Percentiles rank a stretch among this genome's conserved stretches.
Conservation (phyloP, 2,888 invertebrate genomes). For the Cataglyphis rosenhaueri region DNA sequence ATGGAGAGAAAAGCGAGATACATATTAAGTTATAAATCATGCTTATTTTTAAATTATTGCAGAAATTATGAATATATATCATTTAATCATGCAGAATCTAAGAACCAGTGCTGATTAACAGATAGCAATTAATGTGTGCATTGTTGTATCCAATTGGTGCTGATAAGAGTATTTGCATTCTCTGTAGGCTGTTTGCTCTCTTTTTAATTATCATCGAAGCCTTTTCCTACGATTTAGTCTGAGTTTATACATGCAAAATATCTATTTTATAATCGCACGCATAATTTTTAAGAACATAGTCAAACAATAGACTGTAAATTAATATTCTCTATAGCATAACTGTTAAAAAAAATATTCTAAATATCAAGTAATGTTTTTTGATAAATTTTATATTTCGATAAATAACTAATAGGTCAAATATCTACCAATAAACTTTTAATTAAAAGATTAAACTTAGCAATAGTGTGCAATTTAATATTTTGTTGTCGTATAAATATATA, state of each 20-base stretch:
- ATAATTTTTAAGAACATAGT: conserved; percentile 9
- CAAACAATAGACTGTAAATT: background rate
- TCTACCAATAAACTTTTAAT: background rate
- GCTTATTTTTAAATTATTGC: conserved; percentile 34
- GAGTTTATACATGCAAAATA: conserved; percentile 9
- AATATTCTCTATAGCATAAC: background rate
- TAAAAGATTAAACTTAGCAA: background rate
- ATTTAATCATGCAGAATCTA: conserved; percentile 10
- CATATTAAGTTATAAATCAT: conserved; percentile 33
- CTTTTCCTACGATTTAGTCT: background rate
- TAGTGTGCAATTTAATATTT: conserved; percentile 23
- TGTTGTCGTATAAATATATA: conserved; percentile 8
- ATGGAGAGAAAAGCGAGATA: conserved; percentile 4
- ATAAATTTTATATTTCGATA: background rate
- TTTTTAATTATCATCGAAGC: background rate
- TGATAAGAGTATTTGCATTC: background rate
- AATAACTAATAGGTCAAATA: background rate
- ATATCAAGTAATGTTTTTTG: background rate
- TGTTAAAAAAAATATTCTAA: background rate
- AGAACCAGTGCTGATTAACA: conserved; percentile 20
- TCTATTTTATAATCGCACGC: background rate
- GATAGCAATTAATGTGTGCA: conserved; percentile 12
- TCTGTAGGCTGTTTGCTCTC: too few relatives aligned
- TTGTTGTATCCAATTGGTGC: background rate
- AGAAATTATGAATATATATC: background rate